Evolutionary conservation across 1,140 invertebrate genomes (phyloP), one percentile per base, ranked within the genome.

Genomic region (Tetragonula clypearis): DNA sequence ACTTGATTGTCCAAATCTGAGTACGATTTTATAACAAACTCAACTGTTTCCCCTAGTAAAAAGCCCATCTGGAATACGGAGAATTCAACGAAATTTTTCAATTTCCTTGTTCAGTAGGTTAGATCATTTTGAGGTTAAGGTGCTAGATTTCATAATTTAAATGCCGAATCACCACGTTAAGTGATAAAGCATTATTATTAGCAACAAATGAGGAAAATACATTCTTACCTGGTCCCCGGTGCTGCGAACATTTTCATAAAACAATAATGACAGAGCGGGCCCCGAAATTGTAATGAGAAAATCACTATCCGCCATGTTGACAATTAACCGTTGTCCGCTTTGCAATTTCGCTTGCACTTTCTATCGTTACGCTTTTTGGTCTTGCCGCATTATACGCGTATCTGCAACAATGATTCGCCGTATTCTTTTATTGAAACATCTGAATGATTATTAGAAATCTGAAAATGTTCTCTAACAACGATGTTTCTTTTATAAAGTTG

Each of bases 1-100:
- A 95, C 95, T 88, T 96, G 95, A 90, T 95, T 96, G 60, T 96
- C 96, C 1, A 95, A 95, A 91, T 97, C 96, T 15, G 96, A 96
- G 88, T 96, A 96, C 71, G 96, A 96, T 92, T 96, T 96, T n/a
- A 95, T 96, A 71, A 96, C 94, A 92, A 95, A 95, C 53, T 95
- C 95, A 41, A 95, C 93, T 4, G 96, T 94, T 86, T 96, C 96
- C 19, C 96, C 96, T 41, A 96, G 92, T 14, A 97, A 93, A 93
- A 97, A 96, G 6, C 96, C 96, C 92, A 96, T 96, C 96, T 97
- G 90, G 71, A 96, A 93, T 82, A 84, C 15, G 19, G 9, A 90
- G 85, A 81, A 56, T 60, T 56, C n/a, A 73, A 56, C 58, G 17
- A 30, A 30, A 30, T 30, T 60, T 62, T 84, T 71, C 15, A 14